Base-by-base conservation (phyloP, 2,113 vertebrate species). In the Polyodon spathula region DNA sequence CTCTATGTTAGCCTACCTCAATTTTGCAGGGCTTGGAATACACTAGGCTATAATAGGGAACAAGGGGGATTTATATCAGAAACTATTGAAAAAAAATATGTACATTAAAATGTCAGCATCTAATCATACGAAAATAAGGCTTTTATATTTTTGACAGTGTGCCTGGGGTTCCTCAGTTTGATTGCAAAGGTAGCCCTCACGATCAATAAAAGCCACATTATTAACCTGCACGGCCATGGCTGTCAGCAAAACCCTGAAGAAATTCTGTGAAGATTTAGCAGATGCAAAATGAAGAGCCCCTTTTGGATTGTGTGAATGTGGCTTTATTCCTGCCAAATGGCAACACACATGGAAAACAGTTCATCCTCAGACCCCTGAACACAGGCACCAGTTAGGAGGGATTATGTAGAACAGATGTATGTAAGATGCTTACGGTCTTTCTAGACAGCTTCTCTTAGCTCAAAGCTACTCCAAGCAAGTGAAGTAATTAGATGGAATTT, bases 381-480 rank as follows among this genome's bases (percentile, higher is more conserved):
- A 79, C 73, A 75, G 68, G 71, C 68, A 6, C 58, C 40, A 62
- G 56, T 75, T 69, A 72, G 52, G 56, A 65, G 70, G 77, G 80
- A 84, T 86, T 84, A 83, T 71, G 64, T 63, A 53, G 76, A 75
- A 75, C 82, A 83, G 71, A 76, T 75, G 81, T 66, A 70, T 63
- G 60, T 81, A 82, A 82, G 81, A 82, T 73, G 79, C 81, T 83
- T 77, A 73, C 1, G 4, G 77, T 70, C 16, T 16, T 16, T 7
- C 16, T 27, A 54, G 53, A 27, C 53, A 54, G 53, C 16, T 16
- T 37, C 43, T 44, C 12, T 7, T 8, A 44, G 43, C 43, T 44
- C 43, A 44, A 44, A 44, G 12, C 12, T 1, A 44, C n/a, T n/a
- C n/a, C n/a, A n/a, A n/a, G 43, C 43, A 44, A 44, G 43, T 44